A percentile compares a stretch with the other conserved stretches of the same genome.
Evolutionary conservation across 2,888 invertebrate species (phyloP).

Genomic region (Thelaira solivaga): DNA sequence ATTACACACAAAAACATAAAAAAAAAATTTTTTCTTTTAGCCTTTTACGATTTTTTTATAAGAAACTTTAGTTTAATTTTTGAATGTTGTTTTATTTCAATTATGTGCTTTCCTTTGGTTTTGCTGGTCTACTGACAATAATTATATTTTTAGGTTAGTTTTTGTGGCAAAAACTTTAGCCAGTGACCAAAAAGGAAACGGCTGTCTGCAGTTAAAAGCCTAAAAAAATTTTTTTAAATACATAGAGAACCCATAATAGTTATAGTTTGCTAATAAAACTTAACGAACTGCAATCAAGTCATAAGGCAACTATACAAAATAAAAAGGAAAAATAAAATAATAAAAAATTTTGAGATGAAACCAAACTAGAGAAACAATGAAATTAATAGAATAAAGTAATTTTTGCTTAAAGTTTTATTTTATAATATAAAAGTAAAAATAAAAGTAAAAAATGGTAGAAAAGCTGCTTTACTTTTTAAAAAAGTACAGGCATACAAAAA

Average conservation of each 20-base stretch:
- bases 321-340: neutral
- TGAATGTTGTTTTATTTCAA: neutral
- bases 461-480: too few relatives aligned
- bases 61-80: neutral
- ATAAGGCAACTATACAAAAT: conserved; percentile 10
- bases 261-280: conserved; percentile 51
- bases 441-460: too few relatives aligned
- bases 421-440: neutral
- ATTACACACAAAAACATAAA: too few relatives aligned
- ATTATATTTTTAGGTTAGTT: conserved; percentile 53
- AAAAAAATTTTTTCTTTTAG: too few relatives aligned
- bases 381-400: conserved; percentile 20
- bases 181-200: neutral
- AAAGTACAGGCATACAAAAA: too few relatives aligned
- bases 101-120: neutral
- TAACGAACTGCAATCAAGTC: conserved; percentile 55
- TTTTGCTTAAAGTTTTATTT: neutral
- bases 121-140: conserved; percentile 5
- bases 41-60: too few relatives aligned
- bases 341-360: neutral
- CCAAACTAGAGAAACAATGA: conserved; percentile 13
- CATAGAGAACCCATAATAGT: conserved; percentile 4
- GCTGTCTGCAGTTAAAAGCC: neutral
- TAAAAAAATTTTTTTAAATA: neutral
- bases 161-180: conserved; percentile 2